A percentile compares a stretch with the other conserved stretches of the same genome.
These are phyloP conservation scores for Pandemis heparana DNA, from an alignment of 2,888 invertebrate species.

Conservation along the genomic window DNA sequence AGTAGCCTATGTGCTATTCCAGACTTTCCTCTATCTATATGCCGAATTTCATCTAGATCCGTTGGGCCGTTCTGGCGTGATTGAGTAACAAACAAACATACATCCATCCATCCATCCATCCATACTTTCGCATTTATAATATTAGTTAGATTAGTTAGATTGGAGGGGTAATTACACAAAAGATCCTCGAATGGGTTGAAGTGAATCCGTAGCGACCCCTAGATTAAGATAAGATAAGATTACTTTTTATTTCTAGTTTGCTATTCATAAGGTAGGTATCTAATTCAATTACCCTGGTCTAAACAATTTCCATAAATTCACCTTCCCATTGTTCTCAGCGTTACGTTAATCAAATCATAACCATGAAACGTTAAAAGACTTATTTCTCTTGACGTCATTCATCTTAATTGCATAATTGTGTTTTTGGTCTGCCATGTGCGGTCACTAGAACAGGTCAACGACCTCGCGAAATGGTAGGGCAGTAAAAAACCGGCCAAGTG, in stretches of 20 bases:
- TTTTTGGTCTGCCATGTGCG: conserved; percentile 7
- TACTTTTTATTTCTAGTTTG: background rate
- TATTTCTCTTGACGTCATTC: conserved; percentile 22
- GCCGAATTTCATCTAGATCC: too few relatives aligned
- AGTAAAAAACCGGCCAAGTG: conserved; percentile 25
- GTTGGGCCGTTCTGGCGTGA: too few relatives aligned
- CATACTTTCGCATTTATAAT: too few relatives aligned
- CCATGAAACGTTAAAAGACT: background rate
- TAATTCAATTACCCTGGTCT: background rate
- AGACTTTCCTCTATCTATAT: too few relatives aligned
- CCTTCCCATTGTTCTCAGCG: background rate
- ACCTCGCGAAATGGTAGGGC: conserved; percentile 35
- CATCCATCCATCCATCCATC: too few relatives aligned
- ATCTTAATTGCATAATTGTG: conserved; percentile 9
- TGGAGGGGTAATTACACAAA: too few relatives aligned
- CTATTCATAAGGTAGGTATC: background rate
- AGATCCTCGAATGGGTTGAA: too few relatives aligned
- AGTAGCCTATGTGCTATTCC: too few relatives aligned
- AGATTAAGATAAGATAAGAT: too few relatives aligned
- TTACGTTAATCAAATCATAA: background rate
- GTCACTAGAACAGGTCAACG: conserved; percentile 48
- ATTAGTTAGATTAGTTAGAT: too few relatives aligned
- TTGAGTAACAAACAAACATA: too few relatives aligned
- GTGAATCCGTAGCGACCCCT: too few relatives aligned
- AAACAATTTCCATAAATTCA: background rate